Evolutionary conservation across 2,113 vertebrate species (phyloP).

Genomic region (Sylvilagus bachmani): DNA sequence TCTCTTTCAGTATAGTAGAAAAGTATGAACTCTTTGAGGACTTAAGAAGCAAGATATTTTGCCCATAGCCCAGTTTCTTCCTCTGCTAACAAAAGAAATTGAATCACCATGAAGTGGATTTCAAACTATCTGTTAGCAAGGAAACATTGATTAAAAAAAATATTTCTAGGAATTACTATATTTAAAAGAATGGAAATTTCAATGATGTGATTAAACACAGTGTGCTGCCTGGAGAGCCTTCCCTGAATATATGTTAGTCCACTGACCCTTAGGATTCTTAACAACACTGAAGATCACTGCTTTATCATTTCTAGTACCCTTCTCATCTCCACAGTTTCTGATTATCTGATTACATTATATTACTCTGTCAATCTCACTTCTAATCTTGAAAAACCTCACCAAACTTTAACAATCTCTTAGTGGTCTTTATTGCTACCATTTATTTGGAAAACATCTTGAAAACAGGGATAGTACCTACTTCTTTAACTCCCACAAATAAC

Average conservation of each 20-base stretch:
- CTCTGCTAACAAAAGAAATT: not conserved
- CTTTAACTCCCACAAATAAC: not conserved
- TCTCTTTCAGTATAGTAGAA: not conserved
- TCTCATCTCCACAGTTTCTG: not conserved
- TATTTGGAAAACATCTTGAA: conserved; percentile 3
- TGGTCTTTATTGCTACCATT: not conserved
- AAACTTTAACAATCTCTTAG: not conserved
- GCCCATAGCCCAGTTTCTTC: not conserved
- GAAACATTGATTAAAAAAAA: not conserved
- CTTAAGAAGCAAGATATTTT: not conserved
- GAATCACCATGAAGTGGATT: not conserved
- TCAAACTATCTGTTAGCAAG: not conserved
- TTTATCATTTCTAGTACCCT: not conserved
- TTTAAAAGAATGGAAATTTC: not conserved
- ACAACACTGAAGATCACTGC: not conserved
- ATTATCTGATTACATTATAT: not conserved
- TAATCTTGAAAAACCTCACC: not conserved
- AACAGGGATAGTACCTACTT: not conserved
- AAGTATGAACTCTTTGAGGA: not conserved
- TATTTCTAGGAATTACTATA: not conserved
- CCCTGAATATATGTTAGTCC: too few relatives aligned
- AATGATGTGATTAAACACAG: not conserved
- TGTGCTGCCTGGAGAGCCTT: not conserved
- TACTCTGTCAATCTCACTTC: not conserved
- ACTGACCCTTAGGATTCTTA: not conserved